Base-by-base conservation (phyloP, 2,888 invertebrate species). In the Dynastes grantii region DNA sequence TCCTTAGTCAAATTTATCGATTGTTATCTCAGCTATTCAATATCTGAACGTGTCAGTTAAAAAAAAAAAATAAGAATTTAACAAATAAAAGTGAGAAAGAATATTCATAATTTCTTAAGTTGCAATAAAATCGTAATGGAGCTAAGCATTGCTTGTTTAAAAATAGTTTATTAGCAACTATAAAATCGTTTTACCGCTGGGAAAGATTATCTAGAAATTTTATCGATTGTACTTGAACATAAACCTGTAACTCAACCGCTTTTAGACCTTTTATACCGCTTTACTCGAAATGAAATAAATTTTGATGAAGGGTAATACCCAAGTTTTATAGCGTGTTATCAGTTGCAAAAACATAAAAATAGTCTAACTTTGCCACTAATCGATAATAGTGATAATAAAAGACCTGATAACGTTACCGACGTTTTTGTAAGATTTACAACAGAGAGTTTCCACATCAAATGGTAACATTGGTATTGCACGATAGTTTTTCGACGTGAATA, bases 1-100 rank as follows among this genome's bases (percentile, higher is more conserved):
- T 78, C 79, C 82, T 83, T 83, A 81, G 81, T 81, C 82, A 81
- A 80, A 78, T 81, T 79, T 37, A 68, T 73, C 75, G 63, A 79
- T 77, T 68, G 55, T 55, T 79, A 78, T 82, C 81, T 81, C 76
- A 71, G 76, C 80, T 78, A 76, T 79, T 80, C 80, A 58, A 67
- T 68, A 68, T 79, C 65, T 68, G 27, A 2, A 58, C 55, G 6
- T 22, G 16, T 27, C 45, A 45, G 45, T 11, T 45, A 45, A 45
- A 45, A 45, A 45, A 45, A 32, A 37, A 37, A 37, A 37, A 37
- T 0, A 37, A 1, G 5, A 37, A 11, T 45, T 45, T 8, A 40
- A 1, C 2, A 45, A 8, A 45, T 2, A 45, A 45, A 45, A 45
- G 2, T 11, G 11, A 1, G 11, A 8, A 45, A 45, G 45, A 8